Base-by-base conservation (phyloP, 2,888 invertebrate genomes). In the Agonopterix heracliana region DNA sequence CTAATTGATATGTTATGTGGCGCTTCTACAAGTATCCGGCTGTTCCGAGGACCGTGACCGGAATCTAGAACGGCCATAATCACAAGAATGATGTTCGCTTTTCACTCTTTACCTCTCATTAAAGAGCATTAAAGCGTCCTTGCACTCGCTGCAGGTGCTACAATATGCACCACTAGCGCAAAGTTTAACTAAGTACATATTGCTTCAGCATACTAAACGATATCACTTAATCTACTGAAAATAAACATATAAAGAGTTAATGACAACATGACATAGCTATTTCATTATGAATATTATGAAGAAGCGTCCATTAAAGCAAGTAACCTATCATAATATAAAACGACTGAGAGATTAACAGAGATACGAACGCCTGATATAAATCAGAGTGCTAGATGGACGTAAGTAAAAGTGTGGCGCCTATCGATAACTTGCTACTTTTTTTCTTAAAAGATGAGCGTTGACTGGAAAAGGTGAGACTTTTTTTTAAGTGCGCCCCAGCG, bases 331-430 rank as follows among this genome's bases (percentile, higher is more conserved):
- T 57, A 59, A 26, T 55, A 62, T 54, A 66, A 70, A 68, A 66
- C 55, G 56, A 70, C 58, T 62, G 66, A 60, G 60, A 57, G 26
- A 26, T 26, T 26, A 26, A 26, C 26, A 26, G 7, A 26, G 26
- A 59, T 63, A 64, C 67, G 65, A 70, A 66, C 66, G 62, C 64
- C 61, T 73, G 77, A 78, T 76, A 78, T 72, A 71, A 76, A 80
- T 81, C 74, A 13, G 41, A 41, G 12, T 69, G 67, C 67, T 70
- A 68, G 71, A 71, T 71, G 66, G 67, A 69, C 71, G 72, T 66
- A 64, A 81, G 80, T 80, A 81, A 82, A 84, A 85, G 83, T 81
- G 79, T 78, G 76, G 81, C 76, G 78, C 72, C 68, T 26, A 26
- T 26, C 63, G 71, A 78, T 78, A 69, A 75, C 76, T 73, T 77